Evolutionary conservation across 2,888 invertebrate species (phyloP), one percentile per base, ranked within the genome.

Genomic region (Dynastes maya): DNA sequence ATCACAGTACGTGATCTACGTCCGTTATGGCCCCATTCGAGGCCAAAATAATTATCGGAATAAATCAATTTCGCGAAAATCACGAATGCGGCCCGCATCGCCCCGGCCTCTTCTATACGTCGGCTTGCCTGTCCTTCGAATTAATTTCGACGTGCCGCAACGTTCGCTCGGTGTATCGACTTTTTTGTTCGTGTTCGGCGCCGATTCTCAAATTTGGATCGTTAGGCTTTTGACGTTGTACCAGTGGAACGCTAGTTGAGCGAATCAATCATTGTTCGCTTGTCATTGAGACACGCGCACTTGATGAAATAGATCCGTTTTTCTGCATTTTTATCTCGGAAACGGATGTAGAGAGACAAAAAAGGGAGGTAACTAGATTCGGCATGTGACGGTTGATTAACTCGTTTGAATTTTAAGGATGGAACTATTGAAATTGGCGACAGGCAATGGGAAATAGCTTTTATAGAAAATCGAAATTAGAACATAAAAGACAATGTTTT

Each of bases 41-140:
- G 75, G 27, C 45, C 61, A 22, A 75, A 64, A 75, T 75, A 75
- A 75, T 75, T 75, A 75, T 75, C 64, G 75, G 63, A 75, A 75
- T 64, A 51, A 75, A 75, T 75, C 75, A 75, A 75, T 75, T 61
- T 64, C 75, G 61, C 63, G 51, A 40, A 64, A 64, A 75, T 75
- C 75, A 75, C 74, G 61, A 63, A 68, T 29, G 68, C 68, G 45
- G 68, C 51, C 29, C 51, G 29, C 68, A 51, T 68, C 49, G 29
- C 29, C 29, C 40, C 32, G 32, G 11, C 49, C 8, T 65, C 22
- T 16, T 65, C 22, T 45, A 45, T 22, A 45, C 65, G 65, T 67
- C 37, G 45, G 37, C 37, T 6, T 37, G 16, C 13, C 37, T 9
- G 65, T 67, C 45, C 65, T 67, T 67, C 45, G 65, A 16, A 45